Evolutionary conservation across 2,888 invertebrate species (phyloP), one percentile per base, ranked within the genome.

Genomic region (Pyrrhia umbra): DNA sequence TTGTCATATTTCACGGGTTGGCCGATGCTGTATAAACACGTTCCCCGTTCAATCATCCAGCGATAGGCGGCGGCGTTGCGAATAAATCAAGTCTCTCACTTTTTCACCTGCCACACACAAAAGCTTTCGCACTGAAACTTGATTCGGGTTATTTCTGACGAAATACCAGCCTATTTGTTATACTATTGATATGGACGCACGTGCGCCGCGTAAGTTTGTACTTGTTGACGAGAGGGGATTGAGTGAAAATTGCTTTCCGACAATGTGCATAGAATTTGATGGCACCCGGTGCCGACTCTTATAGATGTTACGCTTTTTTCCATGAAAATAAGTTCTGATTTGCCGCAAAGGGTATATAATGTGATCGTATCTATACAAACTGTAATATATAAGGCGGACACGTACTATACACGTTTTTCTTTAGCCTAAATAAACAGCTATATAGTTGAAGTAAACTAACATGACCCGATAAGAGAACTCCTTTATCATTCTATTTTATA

Each of bases 61-160:
- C 92, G 92, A 92, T 93, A 94, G 91, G 92, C 92, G 90, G 92
- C 94, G 92, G 89, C 91, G 89, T 90, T 88, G 87, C 90, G 93
- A 92, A 94, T 95, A 95, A 95, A 95, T 95, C 95, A 94, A 89
- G 90, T 87, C 88, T 89, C 90, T 90, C 94, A 93, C 94, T 94
- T 95, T 95, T 95, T 95, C 94, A 95, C 95, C 95, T 95, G 95
- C 94, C 94, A 94, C 91, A 92, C 92, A 94, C 95, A 95, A 95
- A 93, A 92, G 94, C 93, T 89, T 92, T 92, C 91, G 87, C 88
- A 91, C 90, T 92, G 92, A 93, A 94, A 94, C 94, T 94, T 94
- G 94, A 95, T 94, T 94, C 93, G 92, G 93, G 93, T 94, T 95
- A 94, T 94, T 94, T 92, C 94, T 93, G 94, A 93, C 93, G 93